Evolutionary conservation across 37 sponge, comb jelly and placozoan genomes (phyloP).

Genomic region (Ianthella basta): DNA sequence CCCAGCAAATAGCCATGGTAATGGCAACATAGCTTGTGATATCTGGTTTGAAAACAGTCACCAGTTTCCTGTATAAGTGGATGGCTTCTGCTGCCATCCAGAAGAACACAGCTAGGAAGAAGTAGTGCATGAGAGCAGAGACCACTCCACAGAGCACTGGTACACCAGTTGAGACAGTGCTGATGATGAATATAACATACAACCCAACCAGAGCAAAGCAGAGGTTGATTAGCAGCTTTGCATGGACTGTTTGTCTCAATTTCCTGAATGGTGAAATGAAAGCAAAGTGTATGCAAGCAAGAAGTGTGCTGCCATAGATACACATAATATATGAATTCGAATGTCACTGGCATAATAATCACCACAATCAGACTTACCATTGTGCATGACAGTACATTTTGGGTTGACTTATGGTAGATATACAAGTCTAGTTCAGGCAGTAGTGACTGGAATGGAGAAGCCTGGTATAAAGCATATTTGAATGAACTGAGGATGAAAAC

Average conservation of each 20-base stretch:
- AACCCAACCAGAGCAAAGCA: slow-evolving; percentile 49
- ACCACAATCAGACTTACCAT: too few relatives aligned
- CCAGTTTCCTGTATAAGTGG: slow-evolving; percentile 47
- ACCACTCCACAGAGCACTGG: slow-evolving; percentile 30
- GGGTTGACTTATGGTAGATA: too few relatives aligned
- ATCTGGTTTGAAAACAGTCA: slow-evolving; percentile 28
- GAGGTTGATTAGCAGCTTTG: slow-evolving; percentile 61
- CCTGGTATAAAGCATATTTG: too few relatives aligned
- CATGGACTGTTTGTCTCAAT: slow-evolving; percentile 35
- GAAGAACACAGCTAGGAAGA: slow-evolving; percentile 46
- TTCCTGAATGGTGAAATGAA: slow-evolving; percentile 42
- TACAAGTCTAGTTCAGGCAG: too few relatives aligned
- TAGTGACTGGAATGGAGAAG: too few relatives aligned
- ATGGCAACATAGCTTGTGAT: slow-evolving; percentile 28
- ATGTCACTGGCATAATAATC: too few relatives aligned
- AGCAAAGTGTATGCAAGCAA: too few relatives aligned
- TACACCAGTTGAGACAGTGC: background rate
- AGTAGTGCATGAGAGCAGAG: slow-evolving; percentile 52
- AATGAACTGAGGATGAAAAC: too few relatives aligned
- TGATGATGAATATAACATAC: slow-evolving; percentile 43
- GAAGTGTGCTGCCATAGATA: too few relatives aligned
- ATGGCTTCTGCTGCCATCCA: slow-evolving; percentile 64
- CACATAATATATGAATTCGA: too few relatives aligned
- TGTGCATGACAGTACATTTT: too few relatives aligned
- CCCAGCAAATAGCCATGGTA: slow-evolving; percentile 37